Evolutionary conservation across 2,113 vertebrate species (phyloP).

Genomic region (Scartelaos histophorus): DNA sequence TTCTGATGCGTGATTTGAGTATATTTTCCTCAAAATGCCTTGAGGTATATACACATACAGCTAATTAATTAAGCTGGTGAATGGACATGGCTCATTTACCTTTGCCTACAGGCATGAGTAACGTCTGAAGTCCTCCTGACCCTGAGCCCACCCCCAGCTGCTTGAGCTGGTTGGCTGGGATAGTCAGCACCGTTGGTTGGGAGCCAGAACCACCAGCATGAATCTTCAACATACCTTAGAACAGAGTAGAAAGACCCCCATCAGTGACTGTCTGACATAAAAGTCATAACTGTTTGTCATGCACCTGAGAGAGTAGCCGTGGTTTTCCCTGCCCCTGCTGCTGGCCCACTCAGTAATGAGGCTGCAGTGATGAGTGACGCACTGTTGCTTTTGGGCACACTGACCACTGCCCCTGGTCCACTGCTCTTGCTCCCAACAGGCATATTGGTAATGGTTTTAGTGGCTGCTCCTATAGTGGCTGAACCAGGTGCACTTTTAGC

Average conservation of each 20-base stretch:
- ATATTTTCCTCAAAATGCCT: background rate
- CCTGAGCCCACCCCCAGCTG: constrained; percentile 84
- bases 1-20: background rate
- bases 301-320: constrained; percentile 84
- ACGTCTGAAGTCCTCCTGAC: constrained; percentile 86
- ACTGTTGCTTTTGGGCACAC: constrained; percentile 65
- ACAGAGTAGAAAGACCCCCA: constrained; percentile 20
- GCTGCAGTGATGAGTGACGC: constrained; percentile 75
- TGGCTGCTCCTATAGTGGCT: constrained; percentile 46
- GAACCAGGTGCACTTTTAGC: constrained; percentile 42
- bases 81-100: constrained; percentile 61
- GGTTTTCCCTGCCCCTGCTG: constrained; percentile 74
- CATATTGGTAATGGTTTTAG: constrained; percentile 69
- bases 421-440: constrained; percentile 72
- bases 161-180: constrained; percentile 92
- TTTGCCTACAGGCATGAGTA: constrained; percentile 94
- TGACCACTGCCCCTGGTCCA: constrained; percentile 47
- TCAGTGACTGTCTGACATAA: background rate
- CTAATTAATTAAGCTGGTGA: background rate
- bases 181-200: constrained; percentile 91
- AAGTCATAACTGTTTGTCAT: background rate
- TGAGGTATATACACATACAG: background rate
- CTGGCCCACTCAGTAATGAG: constrained; percentile 80
- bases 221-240: constrained; percentile 90
- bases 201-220: constrained; percentile 86